Evolutionary conservation across 2,888 invertebrate genomes (phyloP), one percentile per base, ranked within the genome.

Genomic region (Drosophila gaucha): DNA sequence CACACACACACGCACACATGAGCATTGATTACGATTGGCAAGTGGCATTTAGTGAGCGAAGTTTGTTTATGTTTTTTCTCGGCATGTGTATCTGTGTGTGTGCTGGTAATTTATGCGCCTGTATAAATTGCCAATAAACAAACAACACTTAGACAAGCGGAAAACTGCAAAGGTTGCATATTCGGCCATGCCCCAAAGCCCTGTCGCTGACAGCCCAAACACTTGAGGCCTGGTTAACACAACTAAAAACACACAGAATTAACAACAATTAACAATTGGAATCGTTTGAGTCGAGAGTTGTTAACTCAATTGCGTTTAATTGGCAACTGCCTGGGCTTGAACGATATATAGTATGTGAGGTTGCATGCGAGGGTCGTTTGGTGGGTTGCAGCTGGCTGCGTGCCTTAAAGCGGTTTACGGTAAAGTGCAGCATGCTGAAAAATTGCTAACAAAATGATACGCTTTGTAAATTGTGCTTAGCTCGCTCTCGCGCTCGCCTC

Each of bases 81-180:
- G n/a, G 41, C 20, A 28, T 36, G 18, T 22, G 22, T 8, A 12
- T n/a, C 20, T 49, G 24, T 36, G 28, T 46, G 24, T 50, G 66
- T 51, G 62, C 55, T 55, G 33, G 66, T 86, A 84, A 89, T 86
- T 88, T 89, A 86, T 89, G 73, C 86, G 63, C 55, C 67, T 72
- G 86, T 77, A 86, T 86, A 86, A 88, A 89, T 78, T 83, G 78
- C 49, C 89, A 76, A 88, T 86, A 86, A 86, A 89, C 88, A 87
- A 70, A 74, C 50, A 36, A 58, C 55, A 76, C 50, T 54, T 68
- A 51, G 44, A 44, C 46, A 46, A 41, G 47, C 50, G 52, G 14
- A 67, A 66, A 86, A 83, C 52, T 83, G 83, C 83, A 80, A 77
- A 78, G 69, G 58, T 70, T 80, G 80, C 80, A 77, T n/a, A 67